Evolutionary conservation across 2,888 invertebrate genomes (phyloP).

Genomic region (Lithophane leautieri): DNA sequence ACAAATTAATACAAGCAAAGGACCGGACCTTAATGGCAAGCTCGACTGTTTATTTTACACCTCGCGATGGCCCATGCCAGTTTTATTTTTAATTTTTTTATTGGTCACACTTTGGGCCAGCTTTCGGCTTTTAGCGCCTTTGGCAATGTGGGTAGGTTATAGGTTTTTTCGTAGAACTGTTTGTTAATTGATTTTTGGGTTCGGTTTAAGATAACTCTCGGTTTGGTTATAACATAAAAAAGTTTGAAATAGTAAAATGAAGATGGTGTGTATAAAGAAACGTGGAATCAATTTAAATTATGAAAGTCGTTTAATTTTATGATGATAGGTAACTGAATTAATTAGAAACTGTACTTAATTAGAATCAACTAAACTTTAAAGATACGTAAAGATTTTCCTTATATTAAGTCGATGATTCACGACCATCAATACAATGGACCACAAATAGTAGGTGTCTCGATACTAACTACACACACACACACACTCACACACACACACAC

Average conservation of each 20-base stretch:
- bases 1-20: slow-evolving; percentile 90
- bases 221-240: slow-evolving; percentile 6
- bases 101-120: slow-evolving; percentile 71
- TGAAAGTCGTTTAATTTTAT: not conserved
- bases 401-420: slow-evolving; percentile 28
- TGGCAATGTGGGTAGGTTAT: slow-evolving; percentile 62
- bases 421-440: slow-evolving; percentile 7
- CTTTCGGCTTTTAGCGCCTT: slow-evolving; percentile 84
- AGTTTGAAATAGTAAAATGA: not conserved
- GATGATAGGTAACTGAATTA: too few relatives aligned
- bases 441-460: slow-evolving; percentile 3
- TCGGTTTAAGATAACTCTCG: slow-evolving; percentile 9
- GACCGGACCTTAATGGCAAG: slow-evolving; percentile 87
- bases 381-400: not conserved
- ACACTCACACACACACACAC: too few relatives aligned
- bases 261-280: not conserved
- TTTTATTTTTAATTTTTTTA: slow-evolving; percentile 83
- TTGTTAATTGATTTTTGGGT: slow-evolving; percentile 74
- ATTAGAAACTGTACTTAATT: slow-evolving; percentile 4
- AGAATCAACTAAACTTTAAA: not conserved
- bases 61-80: slow-evolving; percentile 84
- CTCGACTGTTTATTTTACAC: slow-evolving; percentile 89
- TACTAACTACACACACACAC: too few relatives aligned
- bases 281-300: not conserved
- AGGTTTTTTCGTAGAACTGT: slow-evolving; percentile 73